A percentile compares a stretch with the other conserved stretches of the same genome.
phyloP scores from a whole-genome alignment of 2,113 vertebrate species.

The Gnathonemus echidnorhynchus region DNA sequence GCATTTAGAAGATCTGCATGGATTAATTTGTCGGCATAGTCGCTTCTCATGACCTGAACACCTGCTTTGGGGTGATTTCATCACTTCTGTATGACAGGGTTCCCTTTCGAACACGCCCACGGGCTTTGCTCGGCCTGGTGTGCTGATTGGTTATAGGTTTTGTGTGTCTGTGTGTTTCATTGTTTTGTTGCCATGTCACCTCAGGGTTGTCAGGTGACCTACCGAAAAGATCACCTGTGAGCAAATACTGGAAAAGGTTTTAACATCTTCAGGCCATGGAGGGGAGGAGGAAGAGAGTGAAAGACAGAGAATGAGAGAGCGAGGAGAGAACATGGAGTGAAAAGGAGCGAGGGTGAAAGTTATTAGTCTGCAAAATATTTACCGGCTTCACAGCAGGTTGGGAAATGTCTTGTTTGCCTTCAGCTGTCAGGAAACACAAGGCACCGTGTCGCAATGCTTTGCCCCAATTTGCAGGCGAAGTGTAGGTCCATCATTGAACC shows the following conservation, averaged over 20 bases:
- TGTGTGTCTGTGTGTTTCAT: background rate
- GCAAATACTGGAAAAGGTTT: slow-evolving; percentile 2
- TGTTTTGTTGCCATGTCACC: background rate
- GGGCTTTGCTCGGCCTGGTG: background rate
- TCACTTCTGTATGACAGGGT: background rate
- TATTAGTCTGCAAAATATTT: background rate
- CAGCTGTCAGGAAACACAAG: background rate
- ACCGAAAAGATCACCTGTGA: background rate
- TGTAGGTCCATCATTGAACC: background rate
- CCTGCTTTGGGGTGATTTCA: background rate
- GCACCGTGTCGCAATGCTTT: background rate
- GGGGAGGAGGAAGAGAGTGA: background rate
- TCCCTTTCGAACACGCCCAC: background rate
- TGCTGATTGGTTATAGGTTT: background rate
- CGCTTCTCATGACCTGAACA: background rate
- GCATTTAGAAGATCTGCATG: background rate
- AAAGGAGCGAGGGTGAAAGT: background rate
- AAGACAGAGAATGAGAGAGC: background rate
- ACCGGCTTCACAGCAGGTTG: background rate
- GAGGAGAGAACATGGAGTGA: background rate
- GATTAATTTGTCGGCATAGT: background rate
- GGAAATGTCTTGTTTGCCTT: background rate
- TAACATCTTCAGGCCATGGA: background rate
- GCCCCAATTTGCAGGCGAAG: background rate
- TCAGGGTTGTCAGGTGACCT: background rate